Conservation (phyloP, 1,140 invertebrate species). For the Acyrthosiphon pisum region DNA sequence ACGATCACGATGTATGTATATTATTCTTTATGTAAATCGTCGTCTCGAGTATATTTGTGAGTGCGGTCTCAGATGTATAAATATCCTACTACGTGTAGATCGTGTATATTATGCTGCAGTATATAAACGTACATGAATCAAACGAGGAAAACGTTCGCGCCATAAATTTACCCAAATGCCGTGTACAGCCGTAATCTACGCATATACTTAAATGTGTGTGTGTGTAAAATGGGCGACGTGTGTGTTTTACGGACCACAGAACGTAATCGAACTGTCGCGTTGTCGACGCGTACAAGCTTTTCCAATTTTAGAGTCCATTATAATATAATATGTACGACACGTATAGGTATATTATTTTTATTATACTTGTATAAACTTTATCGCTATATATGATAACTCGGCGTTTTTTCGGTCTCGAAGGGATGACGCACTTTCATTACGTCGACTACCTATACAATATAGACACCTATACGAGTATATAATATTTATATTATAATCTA, state of each 20-base stretch:
- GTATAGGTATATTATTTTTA: background rate
- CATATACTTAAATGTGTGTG: background rate
- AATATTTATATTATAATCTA: background rate
- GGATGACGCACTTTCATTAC: background rate
- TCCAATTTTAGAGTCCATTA: conserved; percentile 37
- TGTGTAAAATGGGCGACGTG: background rate
- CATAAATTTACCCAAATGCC: background rate
- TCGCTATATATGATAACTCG: background rate
- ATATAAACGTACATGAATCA: background rate
- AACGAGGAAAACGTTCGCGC: background rate
- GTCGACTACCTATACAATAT: background rate
- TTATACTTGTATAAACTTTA: background rate
- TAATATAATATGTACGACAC: background rate
- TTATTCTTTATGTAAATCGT: background rate
- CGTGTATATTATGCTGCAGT: background rate
- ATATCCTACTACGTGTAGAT: background rate
- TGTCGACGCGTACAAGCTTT: conserved; percentile 25
- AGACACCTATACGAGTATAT: no score
- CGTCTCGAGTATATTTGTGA: background rate
- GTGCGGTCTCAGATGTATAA: background rate
- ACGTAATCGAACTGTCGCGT: conserved; percentile 7
- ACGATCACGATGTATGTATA: background rate
- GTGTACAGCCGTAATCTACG: background rate
- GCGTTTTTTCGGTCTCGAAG: background rate
- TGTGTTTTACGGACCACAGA: background rate